Evolutionary conservation across 2,113 vertebrate species (phyloP).

Genomic region (Greenwoodochromis staneri): DNA sequence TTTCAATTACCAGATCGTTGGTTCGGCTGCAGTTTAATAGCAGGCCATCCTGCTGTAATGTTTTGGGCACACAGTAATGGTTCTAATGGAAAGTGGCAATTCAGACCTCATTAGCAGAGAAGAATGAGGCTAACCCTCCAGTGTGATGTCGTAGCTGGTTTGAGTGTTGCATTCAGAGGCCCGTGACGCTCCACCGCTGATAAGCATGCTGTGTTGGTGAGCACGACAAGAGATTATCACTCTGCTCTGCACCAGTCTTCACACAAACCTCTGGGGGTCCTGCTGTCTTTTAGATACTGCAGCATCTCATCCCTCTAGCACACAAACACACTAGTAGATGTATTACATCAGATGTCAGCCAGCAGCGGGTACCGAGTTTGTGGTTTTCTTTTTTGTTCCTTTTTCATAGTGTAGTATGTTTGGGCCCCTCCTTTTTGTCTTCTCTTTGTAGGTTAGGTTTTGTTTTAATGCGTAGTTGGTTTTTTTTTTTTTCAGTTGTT

Average conservation of each 20-base stretch:
- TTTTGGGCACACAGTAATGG: background rate
- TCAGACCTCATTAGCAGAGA: background rate
- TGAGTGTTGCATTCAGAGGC: background rate
- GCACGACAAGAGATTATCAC: conserved; percentile 52
- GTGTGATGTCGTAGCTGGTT: background rate
- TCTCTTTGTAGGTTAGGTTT: background rate
- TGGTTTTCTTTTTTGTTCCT: background rate
- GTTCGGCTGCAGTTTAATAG: background rate
- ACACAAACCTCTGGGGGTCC: conserved; percentile 3
- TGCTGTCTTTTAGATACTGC: conserved; percentile 46
- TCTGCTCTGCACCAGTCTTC: background rate
- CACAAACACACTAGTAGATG: background rate
- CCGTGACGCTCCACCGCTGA: conserved; percentile 24
- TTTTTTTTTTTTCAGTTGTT: background rate
- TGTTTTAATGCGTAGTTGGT: background rate
- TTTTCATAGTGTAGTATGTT: background rate
- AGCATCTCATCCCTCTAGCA: background rate
- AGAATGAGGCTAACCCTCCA: conserved; percentile 2
- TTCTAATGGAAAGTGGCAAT: background rate
- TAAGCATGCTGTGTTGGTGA: conserved; percentile 38
- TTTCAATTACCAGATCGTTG: background rate
- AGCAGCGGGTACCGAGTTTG: background rate
- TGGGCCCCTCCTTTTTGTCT: background rate
- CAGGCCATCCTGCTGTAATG: background rate
- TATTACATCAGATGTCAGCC: background rate